Base-by-base conservation (phyloP, 2,797 vertebrate genomes). In the Acrocephalus scirpaceus region DNA sequence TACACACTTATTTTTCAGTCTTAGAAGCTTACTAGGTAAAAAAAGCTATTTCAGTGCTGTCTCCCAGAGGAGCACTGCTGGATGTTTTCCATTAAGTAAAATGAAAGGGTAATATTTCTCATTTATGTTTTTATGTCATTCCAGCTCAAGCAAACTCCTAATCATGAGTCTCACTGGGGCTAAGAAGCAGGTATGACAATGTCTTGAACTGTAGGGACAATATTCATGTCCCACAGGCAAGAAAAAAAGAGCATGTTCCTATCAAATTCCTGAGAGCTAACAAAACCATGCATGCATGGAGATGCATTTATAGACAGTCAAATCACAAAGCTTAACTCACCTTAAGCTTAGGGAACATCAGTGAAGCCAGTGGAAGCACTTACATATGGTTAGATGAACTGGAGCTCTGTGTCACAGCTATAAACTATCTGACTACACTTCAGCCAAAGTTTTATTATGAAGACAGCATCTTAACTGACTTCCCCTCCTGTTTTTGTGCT, bases 71-170 rank as follows among this genome's bases (percentile, higher is more conserved):
- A 91, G 47, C 7, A 30, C 1, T 60, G 76, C 8, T 58, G 26
- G 20, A 89, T 86, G 38, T 54, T 86, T 92, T 92, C 77, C 54
- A 89, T 83, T 74, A 58, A 83, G 62, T 26, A 83, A 91, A 89
- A 80, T 40, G 15, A 81, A 91, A 86, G 66, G 7, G 40, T 65
- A 65, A 10, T 93, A 91, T 91, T 91, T 89, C 57, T 89, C 15
- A 73, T 94, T 89, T 69, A 81, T 58, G 67, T 66, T 88, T 90
- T 70, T 70, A 20, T 78, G 73, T 65, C 65, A 62, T 80, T 82
- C n/a, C 61, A 90, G 15, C 38, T 86, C 47, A 34, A 83, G 72
- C 16, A 83, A 89, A 61, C 40, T 88, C 44, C 72, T 77, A 87
- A 71, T 45, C 45, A 14, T 25, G 20, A 51, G 22, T 30, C 48